Percentiles rank a stretch among this genome's conserved stretches.
phyloP scores from a whole-genome alignment of 2,113 vertebrate species.

The Rallus limicola region DNA sequence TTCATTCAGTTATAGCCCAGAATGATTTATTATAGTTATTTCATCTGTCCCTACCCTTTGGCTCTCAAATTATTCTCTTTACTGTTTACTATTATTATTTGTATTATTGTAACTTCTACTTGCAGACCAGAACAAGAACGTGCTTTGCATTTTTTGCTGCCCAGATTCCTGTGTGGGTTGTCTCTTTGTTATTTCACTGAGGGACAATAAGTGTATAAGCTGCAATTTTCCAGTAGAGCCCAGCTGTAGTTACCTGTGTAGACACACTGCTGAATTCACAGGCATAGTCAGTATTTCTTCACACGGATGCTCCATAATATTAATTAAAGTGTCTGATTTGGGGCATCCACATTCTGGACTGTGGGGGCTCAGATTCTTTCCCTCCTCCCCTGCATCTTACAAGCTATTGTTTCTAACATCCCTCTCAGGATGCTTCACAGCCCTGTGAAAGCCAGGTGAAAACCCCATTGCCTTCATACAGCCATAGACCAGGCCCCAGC shows the following conservation, averaged over 20 bases:
- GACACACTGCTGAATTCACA: background rate
- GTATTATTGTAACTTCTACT: background rate
- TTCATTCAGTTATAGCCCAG: background rate
- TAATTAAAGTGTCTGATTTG: background rate
- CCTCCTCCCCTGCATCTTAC: background rate
- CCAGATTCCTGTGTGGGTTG: background rate
- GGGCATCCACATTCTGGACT: background rate
- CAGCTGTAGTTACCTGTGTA: background rate
- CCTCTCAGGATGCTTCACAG: background rate
- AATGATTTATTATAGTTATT: slow-evolving; percentile 61
- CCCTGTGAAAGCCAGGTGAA: background rate
- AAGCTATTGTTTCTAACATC: background rate
- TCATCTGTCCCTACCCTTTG: slow-evolving; percentile 6
- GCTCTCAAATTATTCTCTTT: slow-evolving; percentile 15
- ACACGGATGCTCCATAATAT: background rate
- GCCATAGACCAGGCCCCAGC: background rate
- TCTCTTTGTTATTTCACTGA: background rate
- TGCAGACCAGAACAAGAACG: background rate
- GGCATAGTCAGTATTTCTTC: background rate
- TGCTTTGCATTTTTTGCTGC: slow-evolving; percentile 11
- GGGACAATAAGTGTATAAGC: background rate
- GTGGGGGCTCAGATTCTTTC: background rate
- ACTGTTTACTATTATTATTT: slow-evolving; percentile 33
- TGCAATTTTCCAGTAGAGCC: background rate
- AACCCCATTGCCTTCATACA: background rate